Conservation (phyloP, 2,113 vertebrate species). For the Crotalus helleri region DNA sequence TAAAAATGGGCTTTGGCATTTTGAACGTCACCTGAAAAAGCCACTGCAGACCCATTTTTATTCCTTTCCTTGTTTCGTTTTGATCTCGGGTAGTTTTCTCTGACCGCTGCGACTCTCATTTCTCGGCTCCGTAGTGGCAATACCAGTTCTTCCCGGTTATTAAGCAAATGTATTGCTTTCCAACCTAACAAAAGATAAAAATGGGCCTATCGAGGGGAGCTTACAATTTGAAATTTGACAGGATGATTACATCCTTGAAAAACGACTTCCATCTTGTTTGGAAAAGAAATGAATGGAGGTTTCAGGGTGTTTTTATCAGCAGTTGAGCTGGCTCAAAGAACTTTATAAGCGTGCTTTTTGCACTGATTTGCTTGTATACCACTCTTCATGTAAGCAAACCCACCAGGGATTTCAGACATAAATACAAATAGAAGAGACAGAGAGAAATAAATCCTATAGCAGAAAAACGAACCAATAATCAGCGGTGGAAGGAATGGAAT, state of each 20-base stretch:
- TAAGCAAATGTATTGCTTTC: neutral
- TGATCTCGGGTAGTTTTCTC: constrained; percentile 59
- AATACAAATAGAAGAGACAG: neutral
- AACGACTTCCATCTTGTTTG: neutral
- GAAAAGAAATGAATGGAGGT: neutral
- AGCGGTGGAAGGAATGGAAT: neutral
- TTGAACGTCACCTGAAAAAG: constrained; percentile 66
- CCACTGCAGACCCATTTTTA: constrained; percentile 66
- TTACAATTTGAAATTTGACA: neutral
- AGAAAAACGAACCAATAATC: neutral
- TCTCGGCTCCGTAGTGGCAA: constrained; percentile 43
- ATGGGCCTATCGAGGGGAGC: neutral
- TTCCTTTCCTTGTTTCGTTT: constrained; percentile 65
- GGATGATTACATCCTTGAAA: neutral
- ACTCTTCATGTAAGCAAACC: neutral
- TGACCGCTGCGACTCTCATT: constrained; percentile 49
- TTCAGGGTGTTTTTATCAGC: neutral
- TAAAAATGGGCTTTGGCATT: constrained; percentile 74
- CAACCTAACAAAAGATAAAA: neutral
- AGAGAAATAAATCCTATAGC: neutral
- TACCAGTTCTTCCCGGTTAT: constrained; percentile 8
- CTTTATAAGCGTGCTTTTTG: neutral
- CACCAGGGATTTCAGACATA: neutral
- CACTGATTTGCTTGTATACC: neutral
- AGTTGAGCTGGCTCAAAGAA: neutral